Percentiles rank a stretch among this genome's conserved stretches.
Evolutionary conservation across 2,113 vertebrate species (phyloP).

Genomic region (Uria lomvia): DNA sequence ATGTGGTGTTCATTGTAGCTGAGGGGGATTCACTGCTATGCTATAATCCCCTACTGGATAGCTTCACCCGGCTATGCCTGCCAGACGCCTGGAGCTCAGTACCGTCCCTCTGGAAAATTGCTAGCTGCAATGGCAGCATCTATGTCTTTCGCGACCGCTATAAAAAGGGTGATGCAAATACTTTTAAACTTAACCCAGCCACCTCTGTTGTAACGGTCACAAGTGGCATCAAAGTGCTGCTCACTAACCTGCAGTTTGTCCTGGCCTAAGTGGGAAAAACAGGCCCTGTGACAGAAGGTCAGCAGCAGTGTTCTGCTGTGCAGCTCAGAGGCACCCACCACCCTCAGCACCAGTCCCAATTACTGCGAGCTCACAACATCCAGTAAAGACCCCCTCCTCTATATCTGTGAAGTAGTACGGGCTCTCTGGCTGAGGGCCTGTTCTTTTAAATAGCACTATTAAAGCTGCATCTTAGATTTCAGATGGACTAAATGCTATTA

Average conservation of each 20-base stretch:
- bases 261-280: conserved; percentile 78
- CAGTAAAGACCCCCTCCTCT: background rate
- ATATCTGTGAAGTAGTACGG: background rate
- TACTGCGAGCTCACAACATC: background rate
- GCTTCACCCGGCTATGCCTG: conserved; percentile 94
- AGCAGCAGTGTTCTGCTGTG: background rate
- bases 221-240: conserved; percentile 92
- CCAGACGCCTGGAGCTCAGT: conserved; percentile 94
- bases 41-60: conserved; percentile 95
- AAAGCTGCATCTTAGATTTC: background rate
- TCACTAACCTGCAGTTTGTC: conserved; percentile 97
- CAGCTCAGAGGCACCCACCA: background rate
- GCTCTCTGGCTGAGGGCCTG: background rate
- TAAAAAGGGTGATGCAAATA: conserved; percentile 95
- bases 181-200: conserved; percentile 95
- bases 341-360: background rate
- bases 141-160: conserved; percentile 96
- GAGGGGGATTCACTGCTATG: conserved; percentile 95
- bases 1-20: conserved; percentile 93
- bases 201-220: conserved; percentile 94
- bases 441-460: conserved; percentile 12
- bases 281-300: background rate
- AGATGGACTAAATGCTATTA: conserved; percentile 25
- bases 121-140: conserved; percentile 96
- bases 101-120: conserved; percentile 96